These are phyloP conservation scores for Platysteira castanea DNA, from an alignment of 2,113 vertebrate genomes.

Conservation along the genomic window DNA sequence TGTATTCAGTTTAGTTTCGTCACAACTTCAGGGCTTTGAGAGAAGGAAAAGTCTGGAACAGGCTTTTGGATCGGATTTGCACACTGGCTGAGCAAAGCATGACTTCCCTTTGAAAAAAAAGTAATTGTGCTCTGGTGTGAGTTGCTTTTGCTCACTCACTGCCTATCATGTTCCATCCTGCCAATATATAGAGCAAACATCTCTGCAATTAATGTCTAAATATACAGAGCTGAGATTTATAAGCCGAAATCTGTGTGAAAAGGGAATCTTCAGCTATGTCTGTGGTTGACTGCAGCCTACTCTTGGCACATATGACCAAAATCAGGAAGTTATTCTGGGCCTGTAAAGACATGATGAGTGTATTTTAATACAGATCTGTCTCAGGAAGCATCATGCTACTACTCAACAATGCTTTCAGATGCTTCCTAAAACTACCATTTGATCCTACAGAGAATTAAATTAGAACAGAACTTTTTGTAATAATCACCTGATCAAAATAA, in stretches of 20 bases:
- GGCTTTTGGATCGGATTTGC: neutral
- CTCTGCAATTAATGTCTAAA: neutral
- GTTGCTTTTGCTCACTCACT: neutral
- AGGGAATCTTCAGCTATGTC: neutral
- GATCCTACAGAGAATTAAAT: slow-evolving; percentile 17
- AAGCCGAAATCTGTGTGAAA: neutral
- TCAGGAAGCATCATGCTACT: neutral
- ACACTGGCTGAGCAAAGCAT: neutral
- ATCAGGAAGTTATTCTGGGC: slow-evolving; percentile 28
- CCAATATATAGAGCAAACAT: neutral
- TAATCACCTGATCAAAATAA: slow-evolving; percentile 29
- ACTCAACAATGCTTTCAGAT: neutral
- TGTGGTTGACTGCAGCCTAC: neutral
- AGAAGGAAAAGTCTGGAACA: neutral
- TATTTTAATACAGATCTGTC: neutral
- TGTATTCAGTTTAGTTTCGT: neutral
- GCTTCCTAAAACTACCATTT: neutral
- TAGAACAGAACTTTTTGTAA: slow-evolving; percentile 12
- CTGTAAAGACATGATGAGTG: neutral
- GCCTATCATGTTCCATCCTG: neutral
- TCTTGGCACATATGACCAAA: neutral
- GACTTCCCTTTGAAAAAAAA: neutral
- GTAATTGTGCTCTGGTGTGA: neutral
- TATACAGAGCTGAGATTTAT: neutral
- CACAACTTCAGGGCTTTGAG: neutral